Evolutionary conservation across 2,797 vertebrate genomes (phyloP).

Genomic region (Oceanodroma leucorhoa): DNA sequence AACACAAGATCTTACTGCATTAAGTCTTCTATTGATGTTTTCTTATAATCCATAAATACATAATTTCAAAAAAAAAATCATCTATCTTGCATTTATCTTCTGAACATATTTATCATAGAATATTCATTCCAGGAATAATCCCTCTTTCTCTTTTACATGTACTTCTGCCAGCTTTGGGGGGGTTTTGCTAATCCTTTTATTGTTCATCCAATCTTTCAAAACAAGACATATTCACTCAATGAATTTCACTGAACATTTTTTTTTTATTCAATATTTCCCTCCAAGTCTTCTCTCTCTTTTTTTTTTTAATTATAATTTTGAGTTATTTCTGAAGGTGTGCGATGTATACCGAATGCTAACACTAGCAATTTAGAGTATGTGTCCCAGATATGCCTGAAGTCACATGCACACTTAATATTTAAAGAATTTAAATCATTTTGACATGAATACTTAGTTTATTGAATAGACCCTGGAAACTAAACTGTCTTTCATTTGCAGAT

Average conservation of each 20-base stretch:
- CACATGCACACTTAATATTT: not conserved
- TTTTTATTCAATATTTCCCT: not conserved
- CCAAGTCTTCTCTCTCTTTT: not conserved
- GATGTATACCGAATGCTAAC: not conserved
- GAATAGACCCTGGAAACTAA: not conserved
- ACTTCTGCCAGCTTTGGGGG: fast-evolving
- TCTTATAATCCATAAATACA: not conserved
- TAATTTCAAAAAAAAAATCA: not conserved
- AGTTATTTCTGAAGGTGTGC: not conserved
- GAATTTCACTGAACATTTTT: not conserved
- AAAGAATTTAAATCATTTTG: not conserved
- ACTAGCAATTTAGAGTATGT: not conserved
- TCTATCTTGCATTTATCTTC: not conserved
- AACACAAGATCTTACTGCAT: not conserved
- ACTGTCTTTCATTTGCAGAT: not conserved
- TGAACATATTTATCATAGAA: not conserved
- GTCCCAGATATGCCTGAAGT: not conserved
- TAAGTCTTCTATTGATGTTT: not conserved
- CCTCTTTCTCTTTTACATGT: not conserved
- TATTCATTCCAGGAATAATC: not conserved
- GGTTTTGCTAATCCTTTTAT: not conserved
- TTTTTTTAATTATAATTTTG: not conserved
- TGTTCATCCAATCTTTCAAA: not conserved
- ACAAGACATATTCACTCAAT: fast-evolving
- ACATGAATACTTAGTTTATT: not conserved